Base-by-base conservation (phyloP, 2,888 invertebrate species). In the Amphipyra berbera region DNA sequence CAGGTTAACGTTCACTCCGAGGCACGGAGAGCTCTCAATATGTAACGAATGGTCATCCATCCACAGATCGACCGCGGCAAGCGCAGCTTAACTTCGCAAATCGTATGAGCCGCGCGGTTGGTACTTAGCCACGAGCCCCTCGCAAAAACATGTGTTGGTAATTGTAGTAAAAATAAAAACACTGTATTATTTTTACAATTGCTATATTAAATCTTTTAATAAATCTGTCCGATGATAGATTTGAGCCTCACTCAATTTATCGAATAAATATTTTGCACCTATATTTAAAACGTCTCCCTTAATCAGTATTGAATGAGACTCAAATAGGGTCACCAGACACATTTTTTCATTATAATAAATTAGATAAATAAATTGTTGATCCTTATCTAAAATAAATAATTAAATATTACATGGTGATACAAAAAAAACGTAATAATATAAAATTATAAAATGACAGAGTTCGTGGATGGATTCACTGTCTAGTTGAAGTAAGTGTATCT, bases 271-370 rank as follows among this genome's bases (percentile, higher is more conserved):
- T 82, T 84, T 84, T 91, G 93, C 93, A 93, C 93, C 93, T 93
- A 93, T 93, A 93, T 93, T 92, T 86, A 85, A 86, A 82, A 89
- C 90, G 93, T 93, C 93, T 92, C 93, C 93, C 92, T 64, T 82
- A 73, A 77, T 77, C 30, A 76, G 52, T 81, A 90, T 88, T 88
- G 86, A 86, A 84, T 88, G 87, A 87, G 81, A 84, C 87, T 88
- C 86, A 85, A 90, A 87, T 68, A 75, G 73, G 75, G 61, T 58
- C 78, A 82, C 79, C 84, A 80, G 81, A 60, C 57, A 79, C 79
- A 61, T 78, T 73, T 69, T 68, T 65, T 53, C 70, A 73, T 75
- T 42, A 72, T 65, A 75, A 85, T 84, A 84, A 86, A 81, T 71
- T 70, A 83, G 81, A 87, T 87, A 90, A 90, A 90, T 90, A 90